Evolutionary conservation across 2,113 vertebrate genomes (phyloP).

Genomic region (Nesogale talazaci): DNA sequence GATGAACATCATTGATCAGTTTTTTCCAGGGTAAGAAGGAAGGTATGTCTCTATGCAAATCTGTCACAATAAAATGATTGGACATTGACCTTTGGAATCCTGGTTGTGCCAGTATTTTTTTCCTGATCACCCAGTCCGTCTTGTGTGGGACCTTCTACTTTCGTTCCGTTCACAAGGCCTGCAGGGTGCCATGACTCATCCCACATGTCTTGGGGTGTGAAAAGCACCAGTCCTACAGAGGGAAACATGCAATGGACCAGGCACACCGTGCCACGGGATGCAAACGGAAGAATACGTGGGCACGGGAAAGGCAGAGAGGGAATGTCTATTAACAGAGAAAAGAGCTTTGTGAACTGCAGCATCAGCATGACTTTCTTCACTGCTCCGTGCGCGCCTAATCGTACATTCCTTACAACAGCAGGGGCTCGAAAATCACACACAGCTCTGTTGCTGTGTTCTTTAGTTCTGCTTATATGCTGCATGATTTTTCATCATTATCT

Average conservation of each 20-base stretch:
- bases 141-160: slow-evolving; percentile 33
- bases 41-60: not conserved
- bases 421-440: not conserved
- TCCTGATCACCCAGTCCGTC: slow-evolving; percentile 47
- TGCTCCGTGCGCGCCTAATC: not conserved
- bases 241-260: slow-evolving; percentile 26
- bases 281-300: not conserved
- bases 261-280: not conserved
- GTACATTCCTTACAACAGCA: not conserved
- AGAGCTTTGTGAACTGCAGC: not conserved
- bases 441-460: slow-evolving; percentile 11
- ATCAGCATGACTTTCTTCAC: not conserved
- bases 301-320: not conserved
- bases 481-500: slow-evolving; percentile 37
- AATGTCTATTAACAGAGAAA: not conserved
- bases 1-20: slow-evolving; percentile 6
- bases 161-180: slow-evolving; percentile 44
- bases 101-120: not conserved
- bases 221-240: slow-evolving; percentile 60
- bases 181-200: slow-evolving; percentile 65
- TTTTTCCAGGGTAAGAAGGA: slow-evolving; percentile 34
- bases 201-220: slow-evolving; percentile 41
- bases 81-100: slow-evolving; percentile 55
- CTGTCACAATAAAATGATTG: not conserved
- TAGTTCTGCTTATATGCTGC: not conserved